Conservation (phyloP, 2,888 invertebrate species). For the Amblyteles armatorius region DNA sequence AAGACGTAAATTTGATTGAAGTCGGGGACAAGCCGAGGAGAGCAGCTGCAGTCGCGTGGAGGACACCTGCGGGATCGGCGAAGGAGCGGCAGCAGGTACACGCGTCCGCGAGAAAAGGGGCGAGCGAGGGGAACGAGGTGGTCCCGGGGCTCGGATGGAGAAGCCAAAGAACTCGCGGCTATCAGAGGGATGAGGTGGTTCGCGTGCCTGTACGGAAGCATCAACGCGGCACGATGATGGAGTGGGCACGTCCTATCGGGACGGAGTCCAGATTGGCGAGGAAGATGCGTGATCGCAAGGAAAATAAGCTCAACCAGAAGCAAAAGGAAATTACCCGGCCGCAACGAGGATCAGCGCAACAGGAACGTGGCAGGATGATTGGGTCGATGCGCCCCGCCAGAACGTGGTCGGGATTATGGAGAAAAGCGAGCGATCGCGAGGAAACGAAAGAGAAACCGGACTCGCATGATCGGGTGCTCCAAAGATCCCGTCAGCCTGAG, state of each 20-base stretch:
- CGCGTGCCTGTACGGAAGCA: constrained; percentile 45
- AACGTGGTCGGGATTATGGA: neutral
- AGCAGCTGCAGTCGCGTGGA: constrained; percentile 47
- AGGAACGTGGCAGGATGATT: constrained; percentile 3
- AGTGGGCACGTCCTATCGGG: constrained; percentile 28
- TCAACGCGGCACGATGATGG: constrained; percentile 25
- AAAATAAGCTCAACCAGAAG: constrained; percentile 12
- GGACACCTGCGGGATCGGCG: constrained; percentile 55
- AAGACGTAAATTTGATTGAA: constrained; percentile 22
- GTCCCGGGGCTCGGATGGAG: constrained; percentile 22
- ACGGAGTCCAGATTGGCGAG: constrained; percentile 34
- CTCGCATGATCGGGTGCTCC: neutral
- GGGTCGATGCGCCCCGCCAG: neutral
- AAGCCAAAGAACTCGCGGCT: constrained; percentile 44
- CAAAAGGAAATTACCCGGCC: neutral
- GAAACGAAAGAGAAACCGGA: neutral
- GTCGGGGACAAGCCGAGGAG: neutral
- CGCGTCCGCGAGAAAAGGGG: constrained; percentile 13
- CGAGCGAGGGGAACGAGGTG: constrained; percentile 24
- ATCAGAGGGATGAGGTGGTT: constrained; percentile 22
- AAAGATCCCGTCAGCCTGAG: neutral
- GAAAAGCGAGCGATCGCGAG: constrained; percentile 10
- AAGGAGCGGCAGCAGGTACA: constrained; percentile 60
- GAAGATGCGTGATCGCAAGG: constrained; percentile 29
- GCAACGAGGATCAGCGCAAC: neutral